Percentiles rank a stretch among this genome's conserved stretches.
Evolutionary conservation across 2,797 vertebrate species (phyloP).

Genomic region (Hipposideros larvatus): DNA sequence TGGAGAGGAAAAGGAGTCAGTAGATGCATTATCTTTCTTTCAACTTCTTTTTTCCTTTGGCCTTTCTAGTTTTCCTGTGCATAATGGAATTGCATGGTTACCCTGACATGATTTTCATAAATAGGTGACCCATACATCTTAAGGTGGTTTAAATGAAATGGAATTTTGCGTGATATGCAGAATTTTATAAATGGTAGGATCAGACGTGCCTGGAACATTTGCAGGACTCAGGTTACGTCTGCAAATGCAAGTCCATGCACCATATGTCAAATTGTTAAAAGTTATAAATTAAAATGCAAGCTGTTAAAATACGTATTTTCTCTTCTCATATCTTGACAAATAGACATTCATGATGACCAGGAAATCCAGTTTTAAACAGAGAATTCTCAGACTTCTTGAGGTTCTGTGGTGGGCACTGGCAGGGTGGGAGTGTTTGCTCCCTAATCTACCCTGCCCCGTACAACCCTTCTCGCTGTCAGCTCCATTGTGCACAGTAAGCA

Average conservation of each 20-base stretch:
- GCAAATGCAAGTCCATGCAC: not conserved
- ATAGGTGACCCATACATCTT: not conserved
- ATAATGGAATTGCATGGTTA: not conserved
- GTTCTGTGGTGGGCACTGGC: not conserved
- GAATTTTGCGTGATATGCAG: constrained; percentile 47
- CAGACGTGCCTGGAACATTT: not conserved
- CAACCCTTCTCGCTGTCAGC: not conserved
- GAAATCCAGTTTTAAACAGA: not conserved
- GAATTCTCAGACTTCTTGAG: not conserved
- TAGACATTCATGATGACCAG: not conserved
- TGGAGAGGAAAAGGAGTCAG: not conserved
- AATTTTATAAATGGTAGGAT: not conserved
- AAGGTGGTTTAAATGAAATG: constrained; percentile 17
- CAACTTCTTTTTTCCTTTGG: not conserved
- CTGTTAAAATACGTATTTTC: not conserved
- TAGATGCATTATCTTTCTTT: constrained; percentile 9
- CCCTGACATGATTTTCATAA: constrained; percentile 41
- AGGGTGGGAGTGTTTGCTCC: not conserved
- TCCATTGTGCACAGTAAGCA: rapidly evolving
- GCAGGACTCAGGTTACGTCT: not conserved
- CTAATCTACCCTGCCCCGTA: rapidly evolving
- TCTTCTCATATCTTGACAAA: not conserved
- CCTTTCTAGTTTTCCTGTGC: constrained; percentile 4
- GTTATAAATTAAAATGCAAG: not conserved
- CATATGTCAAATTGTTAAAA: not conserved